Conservation (phyloP, 2,797 vertebrate species). For the Acrocephalus scirpaceus region DNA sequence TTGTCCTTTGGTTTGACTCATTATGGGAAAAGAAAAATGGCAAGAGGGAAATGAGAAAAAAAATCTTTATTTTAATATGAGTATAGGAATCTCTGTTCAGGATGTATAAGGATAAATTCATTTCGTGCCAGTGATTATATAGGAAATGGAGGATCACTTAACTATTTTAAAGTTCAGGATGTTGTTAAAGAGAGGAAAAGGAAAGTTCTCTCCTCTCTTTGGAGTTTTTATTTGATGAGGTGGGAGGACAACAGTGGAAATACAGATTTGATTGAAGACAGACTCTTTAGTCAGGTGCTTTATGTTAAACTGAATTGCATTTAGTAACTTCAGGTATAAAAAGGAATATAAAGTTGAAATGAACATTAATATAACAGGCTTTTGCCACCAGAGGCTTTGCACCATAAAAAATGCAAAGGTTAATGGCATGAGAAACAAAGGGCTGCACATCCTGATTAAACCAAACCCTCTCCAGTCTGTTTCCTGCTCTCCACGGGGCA, state of each 20-base stretch:
- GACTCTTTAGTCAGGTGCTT: neutral
- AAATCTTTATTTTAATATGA: neutral
- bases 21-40: neutral
- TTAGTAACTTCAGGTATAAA: neutral
- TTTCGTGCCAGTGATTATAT: neutral
- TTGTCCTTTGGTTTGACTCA: neutral
- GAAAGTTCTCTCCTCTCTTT: conserved; percentile 1
- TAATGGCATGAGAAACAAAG: conserved; percentile 24
- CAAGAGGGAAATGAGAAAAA: neutral
- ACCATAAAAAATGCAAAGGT: neutral
- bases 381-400: neutral
- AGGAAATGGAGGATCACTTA: neutral
- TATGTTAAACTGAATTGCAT: neutral
- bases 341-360: neutral
- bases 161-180: conserved; percentile 24
- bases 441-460: conserved; percentile 26
- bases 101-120: neutral
- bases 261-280: neutral
- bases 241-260: neutral
- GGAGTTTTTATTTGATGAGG: neutral
- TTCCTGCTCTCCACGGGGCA: conserved; percentile 3
- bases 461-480: neutral
- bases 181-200: conserved; percentile 43
- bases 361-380: neutral
- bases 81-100: neutral